Evolutionary conservation across 2,113 vertebrate genomes (phyloP).

Genomic region (Triplophysa rosa): DNA sequence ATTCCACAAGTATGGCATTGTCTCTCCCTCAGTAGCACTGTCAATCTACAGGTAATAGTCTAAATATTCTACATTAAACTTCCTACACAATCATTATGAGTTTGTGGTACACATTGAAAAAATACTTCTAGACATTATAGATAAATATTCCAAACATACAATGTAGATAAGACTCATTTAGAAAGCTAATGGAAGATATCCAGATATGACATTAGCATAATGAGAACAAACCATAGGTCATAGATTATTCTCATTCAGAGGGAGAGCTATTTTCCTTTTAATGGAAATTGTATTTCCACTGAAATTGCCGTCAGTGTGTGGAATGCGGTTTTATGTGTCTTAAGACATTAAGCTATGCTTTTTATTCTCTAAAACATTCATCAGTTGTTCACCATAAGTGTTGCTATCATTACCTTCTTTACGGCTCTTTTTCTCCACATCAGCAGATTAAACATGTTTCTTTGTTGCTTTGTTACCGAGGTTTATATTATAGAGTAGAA

Average conservation of each 20-base stretch:
- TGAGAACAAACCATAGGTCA: constrained; percentile 26
- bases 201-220: constrained; percentile 41
- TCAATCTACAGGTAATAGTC: constrained; percentile 66
- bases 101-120: background rate
- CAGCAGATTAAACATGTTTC: constrained; percentile 30
- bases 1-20: constrained; percentile 56
- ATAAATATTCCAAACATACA: constrained; percentile 32
- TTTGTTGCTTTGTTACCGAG: background rate
- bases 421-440: constrained; percentile 38
- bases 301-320: constrained; percentile 23
- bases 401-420: constrained; percentile 30
- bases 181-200: constrained; percentile 37
- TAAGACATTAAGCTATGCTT: constrained; percentile 22
- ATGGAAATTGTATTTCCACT: constrained; percentile 20
- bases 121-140: constrained; percentile 11
- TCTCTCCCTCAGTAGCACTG: constrained; percentile 64
- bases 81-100: background rate
- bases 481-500: background rate
- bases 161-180: constrained; percentile 34
- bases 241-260: constrained; percentile 24
- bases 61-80: constrained; percentile 18
- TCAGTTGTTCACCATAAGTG: constrained; percentile 5
- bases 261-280: constrained; percentile 33
- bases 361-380: constrained; percentile 22
- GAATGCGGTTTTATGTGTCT: constrained; percentile 23